A percentile compares a stretch with the other conserved stretches of the same genome.
Conservation (phyloP, 2,113 vertebrate species). For the Natator depressus region DNA sequence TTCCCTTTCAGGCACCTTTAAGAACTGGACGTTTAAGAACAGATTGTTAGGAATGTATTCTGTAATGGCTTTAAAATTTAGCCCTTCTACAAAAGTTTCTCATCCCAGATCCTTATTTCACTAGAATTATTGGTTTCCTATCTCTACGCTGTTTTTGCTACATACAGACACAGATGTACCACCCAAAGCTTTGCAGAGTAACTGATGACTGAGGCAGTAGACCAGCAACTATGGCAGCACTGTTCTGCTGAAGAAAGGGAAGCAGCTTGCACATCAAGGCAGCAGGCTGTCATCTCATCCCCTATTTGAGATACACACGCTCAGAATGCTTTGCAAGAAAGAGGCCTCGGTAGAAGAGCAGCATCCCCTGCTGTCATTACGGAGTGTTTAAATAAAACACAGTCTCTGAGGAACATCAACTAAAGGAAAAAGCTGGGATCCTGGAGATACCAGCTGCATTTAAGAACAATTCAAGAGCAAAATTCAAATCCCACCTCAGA, state of each 20-base stretch:
- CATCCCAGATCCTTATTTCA: neutral
- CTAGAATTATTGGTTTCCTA: neutral
- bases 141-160: neutral
- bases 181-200: neutral
- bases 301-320: neutral
- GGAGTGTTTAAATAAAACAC: neutral
- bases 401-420: neutral
- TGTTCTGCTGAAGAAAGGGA: neutral
- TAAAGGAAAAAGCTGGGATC: accelerated
- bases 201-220: neutral
- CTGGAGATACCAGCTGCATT: neutral
- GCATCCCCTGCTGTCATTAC: neutral
- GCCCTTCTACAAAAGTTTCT: neutral
- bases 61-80: neutral
- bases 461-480: neutral
- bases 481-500: neutral
- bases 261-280: neutral
- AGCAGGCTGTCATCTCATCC: neutral
- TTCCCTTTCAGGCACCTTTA: neutral
- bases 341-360: neutral
- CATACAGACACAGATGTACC: neutral
- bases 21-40: neutral
- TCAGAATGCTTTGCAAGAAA: neutral
- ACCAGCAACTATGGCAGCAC: neutral
- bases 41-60: accelerated